These are phyloP conservation scores for Rhinoptilus africanus DNA, from an alignment of 2,113 vertebrate genomes.

Conservation along the genomic window DNA sequence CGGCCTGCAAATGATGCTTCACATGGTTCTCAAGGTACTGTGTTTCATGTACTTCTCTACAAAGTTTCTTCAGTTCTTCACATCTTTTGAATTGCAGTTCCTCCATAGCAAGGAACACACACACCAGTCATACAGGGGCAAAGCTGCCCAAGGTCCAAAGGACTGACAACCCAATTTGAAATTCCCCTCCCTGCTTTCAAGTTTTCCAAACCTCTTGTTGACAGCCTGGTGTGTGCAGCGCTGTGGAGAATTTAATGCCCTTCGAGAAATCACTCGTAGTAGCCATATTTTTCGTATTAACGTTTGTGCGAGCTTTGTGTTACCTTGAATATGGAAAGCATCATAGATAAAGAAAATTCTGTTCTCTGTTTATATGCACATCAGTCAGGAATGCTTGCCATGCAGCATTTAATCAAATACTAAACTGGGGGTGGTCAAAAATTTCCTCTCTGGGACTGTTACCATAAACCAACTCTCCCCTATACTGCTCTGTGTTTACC, in stretches of 20 bases:
- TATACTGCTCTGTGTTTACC: not conserved
- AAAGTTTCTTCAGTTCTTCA: not conserved
- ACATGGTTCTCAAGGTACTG: constrained; percentile 81
- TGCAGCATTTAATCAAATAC: constrained; percentile 30
- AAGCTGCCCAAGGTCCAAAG: not conserved
- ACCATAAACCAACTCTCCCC: not conserved
- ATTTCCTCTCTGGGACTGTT: not conserved
- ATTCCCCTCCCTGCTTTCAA: not conserved
- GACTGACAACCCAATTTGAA: not conserved
- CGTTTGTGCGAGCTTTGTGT: not conserved
- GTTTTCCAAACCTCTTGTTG: not conserved
- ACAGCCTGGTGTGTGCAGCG: not conserved
- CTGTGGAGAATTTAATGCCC: not conserved
- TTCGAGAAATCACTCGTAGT: not conserved
- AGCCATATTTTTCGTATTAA: constrained; percentile 5
- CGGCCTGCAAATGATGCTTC: constrained; percentile 77
- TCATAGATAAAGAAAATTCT: not conserved
- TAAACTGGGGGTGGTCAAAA: not conserved
- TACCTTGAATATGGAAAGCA: constrained; percentile 21
- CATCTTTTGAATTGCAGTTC: not conserved
- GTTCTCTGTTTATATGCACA: constrained; percentile 3
- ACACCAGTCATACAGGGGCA: not conserved
- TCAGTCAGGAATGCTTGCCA: constrained; percentile 37
- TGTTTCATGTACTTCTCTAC: not conserved
- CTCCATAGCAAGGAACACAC: fast-evolving